Conservation (phyloP, 2,888 invertebrate species). For the Hypsopygia costalis region DNA sequence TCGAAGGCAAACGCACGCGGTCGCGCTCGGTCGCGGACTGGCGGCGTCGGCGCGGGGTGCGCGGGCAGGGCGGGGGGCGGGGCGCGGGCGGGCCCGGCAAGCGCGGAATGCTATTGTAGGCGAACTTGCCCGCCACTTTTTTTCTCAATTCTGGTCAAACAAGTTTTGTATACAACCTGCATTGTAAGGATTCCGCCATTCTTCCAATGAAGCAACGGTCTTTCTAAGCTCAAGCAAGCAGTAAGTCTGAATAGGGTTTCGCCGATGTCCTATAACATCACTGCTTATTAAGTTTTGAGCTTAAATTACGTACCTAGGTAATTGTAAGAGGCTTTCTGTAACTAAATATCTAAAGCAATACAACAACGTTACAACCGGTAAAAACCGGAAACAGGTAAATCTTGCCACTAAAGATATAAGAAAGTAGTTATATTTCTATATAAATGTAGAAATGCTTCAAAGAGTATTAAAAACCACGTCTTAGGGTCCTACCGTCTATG, state of each 20-base stretch:
- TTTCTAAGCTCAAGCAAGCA: constrained; percentile 52
- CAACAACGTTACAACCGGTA: too few relatives aligned
- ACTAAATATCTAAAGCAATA: too few relatives aligned
- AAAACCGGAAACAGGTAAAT: too few relatives aligned
- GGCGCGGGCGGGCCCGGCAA: constrained; percentile 54
- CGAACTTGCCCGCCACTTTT: constrained; percentile 78
- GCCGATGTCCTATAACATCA: too few relatives aligned
- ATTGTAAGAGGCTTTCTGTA: too few relatives aligned
- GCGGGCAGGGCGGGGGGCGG: constrained; percentile 53
- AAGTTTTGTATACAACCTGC: constrained; percentile 80
- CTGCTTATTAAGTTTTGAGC: too few relatives aligned
- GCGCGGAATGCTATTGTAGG: constrained; percentile 77
- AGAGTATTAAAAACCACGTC: too few relatives aligned
- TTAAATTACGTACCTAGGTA: too few relatives aligned
- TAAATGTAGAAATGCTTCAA: too few relatives aligned
- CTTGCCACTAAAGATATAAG: too few relatives aligned
- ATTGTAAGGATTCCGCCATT: constrained; percentile 80
- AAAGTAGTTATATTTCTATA: too few relatives aligned
- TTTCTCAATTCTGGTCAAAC: constrained; percentile 78
- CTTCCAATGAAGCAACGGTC: constrained; percentile 66
- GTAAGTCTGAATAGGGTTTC: constrained; percentile 32
- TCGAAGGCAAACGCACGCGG: constrained; percentile 45
- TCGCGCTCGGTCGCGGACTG: constrained; percentile 64
- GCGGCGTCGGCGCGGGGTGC: constrained; percentile 34
- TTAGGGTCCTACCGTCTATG: too few relatives aligned